These are phyloP conservation scores for Caenorhabditis inopinata DNA, from an alignment of 1,140 invertebrate genomes.

Conservation along the genomic window DNA sequence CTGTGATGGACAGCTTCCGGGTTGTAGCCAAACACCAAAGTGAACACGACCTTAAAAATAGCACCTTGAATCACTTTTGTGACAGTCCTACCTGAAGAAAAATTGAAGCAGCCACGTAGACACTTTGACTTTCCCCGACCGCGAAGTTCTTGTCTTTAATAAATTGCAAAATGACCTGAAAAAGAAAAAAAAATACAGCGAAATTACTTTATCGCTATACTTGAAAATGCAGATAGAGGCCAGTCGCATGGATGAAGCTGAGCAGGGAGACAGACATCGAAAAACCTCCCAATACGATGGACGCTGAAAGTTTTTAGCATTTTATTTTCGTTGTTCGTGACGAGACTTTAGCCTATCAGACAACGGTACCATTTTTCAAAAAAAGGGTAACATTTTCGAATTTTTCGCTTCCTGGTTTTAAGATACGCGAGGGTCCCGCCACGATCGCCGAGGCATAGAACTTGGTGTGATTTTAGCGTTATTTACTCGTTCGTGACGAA, in stretches of 20 bases:
- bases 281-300: constrained; percentile 3
- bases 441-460: no score
- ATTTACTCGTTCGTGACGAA: no score
- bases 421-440: no score
- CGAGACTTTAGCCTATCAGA: no score
- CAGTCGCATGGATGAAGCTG: constrained; percentile 2
- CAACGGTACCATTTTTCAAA: no score
- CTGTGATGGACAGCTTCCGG: neutral
- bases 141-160: constrained; percentile 34
- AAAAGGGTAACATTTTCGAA: no score
- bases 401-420: no score
- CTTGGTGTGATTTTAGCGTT: no score
- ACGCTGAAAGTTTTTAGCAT: neutral
- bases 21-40: neutral
- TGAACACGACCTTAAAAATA: neutral
- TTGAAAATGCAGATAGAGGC: constrained; percentile 28
- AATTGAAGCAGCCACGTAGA: neutral
- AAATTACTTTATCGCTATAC: neutral
- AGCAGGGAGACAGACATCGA: neutral
- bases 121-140: neutral
- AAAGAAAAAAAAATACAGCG: neutral
- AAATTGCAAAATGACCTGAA: neutral
- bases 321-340: no score
- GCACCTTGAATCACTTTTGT: neutral
- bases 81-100: neutral